Base-by-base conservation (phyloP, 2,113 vertebrate genomes). In the Copsychus sechellarum region DNA sequence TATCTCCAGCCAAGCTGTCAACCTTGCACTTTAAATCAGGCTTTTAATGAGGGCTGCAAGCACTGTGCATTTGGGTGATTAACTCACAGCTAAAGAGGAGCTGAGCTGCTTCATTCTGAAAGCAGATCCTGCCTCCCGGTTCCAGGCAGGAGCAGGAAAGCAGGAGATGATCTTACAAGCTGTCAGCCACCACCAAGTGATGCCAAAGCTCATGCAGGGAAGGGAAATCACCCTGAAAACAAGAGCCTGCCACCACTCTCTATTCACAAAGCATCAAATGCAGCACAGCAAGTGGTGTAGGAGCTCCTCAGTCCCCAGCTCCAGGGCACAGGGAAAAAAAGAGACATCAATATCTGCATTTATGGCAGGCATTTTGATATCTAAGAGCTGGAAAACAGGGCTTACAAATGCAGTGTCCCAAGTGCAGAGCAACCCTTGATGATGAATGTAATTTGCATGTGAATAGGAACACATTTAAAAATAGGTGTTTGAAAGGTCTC, bases 21-120 rank as follows among this genome's bases (percentile, higher is more conserved):
- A 77, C 79, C 76, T 88, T 23, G 79, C 72, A 45, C 92, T 86
- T 86, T 29, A 94, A 88, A 92, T 94, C 23, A 90, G 86, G 82
- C 67, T 77, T 40, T 31, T 86, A 95, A 89, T 23, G 88, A 93
- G 80, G 43, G 40, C 67, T 62, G 67, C 54, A 11, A 88, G 80
- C 64, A 9, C 47, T 86, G 73, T 15, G 64, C 73, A 1, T 54
- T 34, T 17, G 58, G 5, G 81, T 3, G 45, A 94, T 93, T 48
- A 94, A 72, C 86, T 73, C 21, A 0, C 58, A 77, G 85, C 79
- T 47, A 48, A 79, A 54, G 24, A 66, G 1, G 24, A 38, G 85
- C 11, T 88, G 24, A 51, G 54, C 64, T 22, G 54, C 93, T 76
- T 31, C 20, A 0, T 26, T 54, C 71, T 8, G 22, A 61, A 50